Evolutionary conservation across 2,113 vertebrate genomes (phyloP).

Genomic region (Meles meles): DNA sequence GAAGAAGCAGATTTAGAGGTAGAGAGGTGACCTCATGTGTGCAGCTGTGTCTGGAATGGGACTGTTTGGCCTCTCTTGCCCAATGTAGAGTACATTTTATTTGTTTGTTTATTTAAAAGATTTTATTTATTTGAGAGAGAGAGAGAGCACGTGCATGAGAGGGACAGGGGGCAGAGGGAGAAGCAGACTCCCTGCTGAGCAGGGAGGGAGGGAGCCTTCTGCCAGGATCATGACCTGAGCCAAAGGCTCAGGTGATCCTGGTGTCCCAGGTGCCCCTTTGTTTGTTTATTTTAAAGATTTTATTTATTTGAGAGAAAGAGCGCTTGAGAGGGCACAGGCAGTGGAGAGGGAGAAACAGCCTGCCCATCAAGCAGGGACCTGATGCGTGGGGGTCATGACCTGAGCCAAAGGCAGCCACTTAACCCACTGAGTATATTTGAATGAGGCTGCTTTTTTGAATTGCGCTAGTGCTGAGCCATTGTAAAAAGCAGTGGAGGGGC

Average conservation of each 20-base stretch:
- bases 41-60: neutral
- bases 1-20: neutral
- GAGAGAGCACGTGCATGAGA: neutral
- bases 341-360: neutral
- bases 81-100: neutral
- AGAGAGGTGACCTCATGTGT: neutral
- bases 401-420: neutral
- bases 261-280: too few species aligned
- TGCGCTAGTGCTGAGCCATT: neutral
- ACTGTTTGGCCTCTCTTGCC: neutral
- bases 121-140: too few species aligned
- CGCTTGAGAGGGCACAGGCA: neutral
- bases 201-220: too few species aligned
- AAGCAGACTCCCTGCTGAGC: too few species aligned
- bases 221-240: too few species aligned
- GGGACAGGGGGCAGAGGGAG: too few species aligned
- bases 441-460: neutral
- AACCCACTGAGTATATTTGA: neutral
- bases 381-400: neutral
- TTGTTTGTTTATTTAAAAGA: neutral
- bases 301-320: neutral
- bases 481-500: neutral
- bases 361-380: neutral
- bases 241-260: too few species aligned
- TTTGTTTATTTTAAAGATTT: neutral